Evolutionary conservation across 1,140 invertebrate species (phyloP).

Genomic region (honey bee (Apis mellifera)): DNA sequence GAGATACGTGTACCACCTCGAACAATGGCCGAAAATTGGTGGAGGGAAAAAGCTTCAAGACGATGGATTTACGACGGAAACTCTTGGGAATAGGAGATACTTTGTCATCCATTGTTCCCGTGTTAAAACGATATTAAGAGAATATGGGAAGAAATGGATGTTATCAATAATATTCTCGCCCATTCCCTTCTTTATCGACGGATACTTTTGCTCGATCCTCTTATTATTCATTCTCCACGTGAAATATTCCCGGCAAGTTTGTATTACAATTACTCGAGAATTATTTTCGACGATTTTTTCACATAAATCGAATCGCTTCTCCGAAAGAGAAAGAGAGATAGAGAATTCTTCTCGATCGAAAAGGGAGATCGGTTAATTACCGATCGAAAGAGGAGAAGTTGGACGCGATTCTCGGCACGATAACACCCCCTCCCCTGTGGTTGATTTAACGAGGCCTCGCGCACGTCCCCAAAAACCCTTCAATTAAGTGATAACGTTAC

Average conservation of each 20-base stretch:
- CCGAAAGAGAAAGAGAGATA: not conserved
- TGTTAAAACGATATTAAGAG: conserved; percentile 7
- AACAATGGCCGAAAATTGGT: conserved; percentile 66
- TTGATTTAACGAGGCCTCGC: conserved; percentile 37
- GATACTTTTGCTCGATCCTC: too few species aligned
- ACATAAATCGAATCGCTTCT: not conserved
- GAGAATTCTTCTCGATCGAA: not conserved
- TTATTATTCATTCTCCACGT: too few species aligned
- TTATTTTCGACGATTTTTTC: too few species aligned
- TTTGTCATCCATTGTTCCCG: conserved; percentile 50
- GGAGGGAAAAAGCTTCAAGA: conserved; percentile 35
- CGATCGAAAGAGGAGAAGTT: conserved; percentile 6
- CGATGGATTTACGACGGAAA: conserved; percentile 55
- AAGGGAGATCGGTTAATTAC: conserved; percentile 24
- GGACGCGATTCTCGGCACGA: not conserved
- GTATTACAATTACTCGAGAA: too few species aligned
- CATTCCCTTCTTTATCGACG: too few species aligned
- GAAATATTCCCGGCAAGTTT: not conserved
- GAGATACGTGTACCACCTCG: conserved; percentile 24
- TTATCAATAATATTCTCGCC: not conserved
- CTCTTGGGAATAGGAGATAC: not conserved
- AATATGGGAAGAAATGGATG: too few species aligned
- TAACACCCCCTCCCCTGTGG: not conserved
- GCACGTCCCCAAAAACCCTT: conserved; percentile 14
- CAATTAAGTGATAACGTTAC: conserved; percentile 42